Base-by-base conservation (phyloP, 1,140 invertebrate species). In the Coenobita brevimanus region DNA sequence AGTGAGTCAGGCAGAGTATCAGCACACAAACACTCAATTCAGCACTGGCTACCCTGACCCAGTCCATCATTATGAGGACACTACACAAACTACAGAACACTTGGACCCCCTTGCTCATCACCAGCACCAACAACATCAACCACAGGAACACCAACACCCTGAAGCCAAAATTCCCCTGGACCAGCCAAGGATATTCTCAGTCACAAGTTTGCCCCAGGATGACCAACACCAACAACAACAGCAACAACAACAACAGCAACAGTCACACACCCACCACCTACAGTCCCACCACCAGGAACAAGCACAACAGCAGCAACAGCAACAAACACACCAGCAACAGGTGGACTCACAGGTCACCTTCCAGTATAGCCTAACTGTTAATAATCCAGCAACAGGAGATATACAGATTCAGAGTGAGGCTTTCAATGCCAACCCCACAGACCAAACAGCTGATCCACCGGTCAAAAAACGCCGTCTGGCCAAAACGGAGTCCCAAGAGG, bases 321-420 rank as follows among this genome's bases (percentile, higher is more conserved):
- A 64, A 30, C 38, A 43, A n/a, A 46, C 2, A 60, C 8, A 80
- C 46, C 60, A 79, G 43, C 83, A 38, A 17, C 67, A 75, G 33
- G 69, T 33, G 15, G 80, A 89, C 41, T 54, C 85, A 43, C 78
- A 80, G 62, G 85, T 88, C 13, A 90, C 89, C 57, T 76, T 86
- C 67, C 89, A 90, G 50, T 90, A 90, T 62, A 89, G 82, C 69
- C 76, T 90, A 36, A 90, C 89, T 24, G 89, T 90, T 8, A 90
- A 82, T 82, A 90, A 90, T 60, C 89, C 89, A 15, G 88, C 87
- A 24, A 89, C 89, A 36, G 89, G 89, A 50, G 86, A 89, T 33
- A 90, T 90, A 33, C 86, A 90, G 36, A 89, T 90, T 82, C 82
- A 88, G 21, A 89, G 87, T 69, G 88, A 89, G 54, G 76, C 82